Percentiles rank a stretch among this genome's conserved stretches.
These are phyloP conservation scores for Ptiloglossa arizonensis DNA, from an alignment of 1,140 invertebrate species.

Conservation along the genomic window DNA sequence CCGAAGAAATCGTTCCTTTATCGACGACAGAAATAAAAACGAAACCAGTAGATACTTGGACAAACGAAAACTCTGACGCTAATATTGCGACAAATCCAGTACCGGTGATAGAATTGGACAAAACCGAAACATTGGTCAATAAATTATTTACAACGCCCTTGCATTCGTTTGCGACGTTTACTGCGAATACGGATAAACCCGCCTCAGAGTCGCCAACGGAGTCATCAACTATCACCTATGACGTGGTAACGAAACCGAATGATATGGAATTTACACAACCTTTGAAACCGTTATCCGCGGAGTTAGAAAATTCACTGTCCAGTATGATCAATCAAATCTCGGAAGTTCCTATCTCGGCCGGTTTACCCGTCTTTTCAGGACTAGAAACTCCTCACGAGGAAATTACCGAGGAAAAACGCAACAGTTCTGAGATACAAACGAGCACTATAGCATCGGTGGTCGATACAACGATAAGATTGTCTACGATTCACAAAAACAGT, in stretches of 20 bases:
- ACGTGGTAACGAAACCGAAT: conserved; percentile 10
- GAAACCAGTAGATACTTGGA: not conserved
- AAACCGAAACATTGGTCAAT: not conserved
- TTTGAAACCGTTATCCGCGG: conserved; percentile 67
- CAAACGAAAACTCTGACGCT: not conserved
- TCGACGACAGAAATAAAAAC: conserved; percentile 2
- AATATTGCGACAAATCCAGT: not conserved
- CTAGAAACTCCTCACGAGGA: not conserved
- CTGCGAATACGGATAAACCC: not conserved
- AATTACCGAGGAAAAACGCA: not conserved
- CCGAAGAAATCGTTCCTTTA: not conserved
- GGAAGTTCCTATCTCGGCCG: conserved; percentile 45
- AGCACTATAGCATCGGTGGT: not conserved
- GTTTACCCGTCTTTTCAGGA: not conserved
- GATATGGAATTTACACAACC: not conserved
- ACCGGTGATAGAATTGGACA: not conserved
- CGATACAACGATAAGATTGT: not conserved
- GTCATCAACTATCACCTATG: not conserved
- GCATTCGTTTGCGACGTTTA: not conserved
- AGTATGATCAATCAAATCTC: conserved; percentile 77
- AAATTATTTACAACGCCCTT: not conserved
- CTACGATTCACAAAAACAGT: not conserved
- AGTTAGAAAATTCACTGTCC: conserved; percentile 75
- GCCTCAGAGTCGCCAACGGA: not conserved
- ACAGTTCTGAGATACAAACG: not conserved